Percentiles rank a stretch among this genome's conserved stretches.
Evolutionary conservation across 2,797 vertebrate genomes (phyloP).

Genomic region (Muscicapa comitata): DNA sequence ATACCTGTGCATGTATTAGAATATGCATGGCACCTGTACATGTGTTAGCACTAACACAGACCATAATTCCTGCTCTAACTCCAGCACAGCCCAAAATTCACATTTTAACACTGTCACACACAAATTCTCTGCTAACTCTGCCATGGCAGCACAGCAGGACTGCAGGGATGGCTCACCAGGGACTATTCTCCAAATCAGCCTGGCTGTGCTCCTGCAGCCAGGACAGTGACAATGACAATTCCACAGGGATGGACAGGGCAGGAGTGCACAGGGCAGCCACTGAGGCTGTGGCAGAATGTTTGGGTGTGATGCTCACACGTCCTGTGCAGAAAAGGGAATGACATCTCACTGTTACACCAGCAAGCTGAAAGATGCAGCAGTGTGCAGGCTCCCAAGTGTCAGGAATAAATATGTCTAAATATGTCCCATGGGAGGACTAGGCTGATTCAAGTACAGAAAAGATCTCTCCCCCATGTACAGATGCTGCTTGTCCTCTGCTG

Average conservation of each 20-base stretch:
- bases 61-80: neutral
- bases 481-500: conserved; percentile 41
- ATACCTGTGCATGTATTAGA: neutral
- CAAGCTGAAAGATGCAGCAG: neutral
- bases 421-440: neutral
- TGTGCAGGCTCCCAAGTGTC: neutral
- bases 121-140: neutral
- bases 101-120: neutral
- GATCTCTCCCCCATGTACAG: neutral
- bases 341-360: neutral
- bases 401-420: conserved; percentile 28
- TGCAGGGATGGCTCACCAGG: neutral
- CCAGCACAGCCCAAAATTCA: neutral
- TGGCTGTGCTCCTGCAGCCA: neutral
- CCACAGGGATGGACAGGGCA: neutral
- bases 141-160: neutral
- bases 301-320: neutral
- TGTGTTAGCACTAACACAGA: neutral
- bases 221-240: neutral
- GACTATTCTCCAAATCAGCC: neutral
- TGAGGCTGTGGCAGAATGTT: neutral
- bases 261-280: neutral
- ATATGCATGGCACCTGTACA: neutral
- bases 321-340: neutral
- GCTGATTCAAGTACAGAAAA: neutral